phyloP scores from a whole-genome alignment of 2,797 vertebrate species.

The Phoebastria nigripes region DNA sequence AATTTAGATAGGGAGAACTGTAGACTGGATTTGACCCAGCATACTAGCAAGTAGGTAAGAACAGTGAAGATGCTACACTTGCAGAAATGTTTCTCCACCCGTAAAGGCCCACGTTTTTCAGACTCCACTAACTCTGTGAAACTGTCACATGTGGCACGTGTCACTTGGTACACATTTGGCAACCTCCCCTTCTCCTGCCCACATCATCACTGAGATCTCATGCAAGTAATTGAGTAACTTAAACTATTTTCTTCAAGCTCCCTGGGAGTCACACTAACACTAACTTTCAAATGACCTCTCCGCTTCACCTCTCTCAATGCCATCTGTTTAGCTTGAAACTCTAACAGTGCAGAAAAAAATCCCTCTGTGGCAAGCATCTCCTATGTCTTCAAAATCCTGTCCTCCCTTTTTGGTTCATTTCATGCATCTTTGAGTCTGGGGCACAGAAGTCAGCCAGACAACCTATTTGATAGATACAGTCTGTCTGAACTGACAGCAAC shows the following conservation, averaged over 20 bases:
- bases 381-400: neutral
- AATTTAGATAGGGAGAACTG: neutral
- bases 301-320: neutral
- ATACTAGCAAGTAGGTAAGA: neutral
- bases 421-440: neutral
- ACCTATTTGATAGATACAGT: neutral
- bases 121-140: neutral
- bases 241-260: neutral
- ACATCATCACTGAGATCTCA: neutral
- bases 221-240: neutral
- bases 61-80: neutral
- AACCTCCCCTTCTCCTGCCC: neutral
- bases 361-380: neutral
- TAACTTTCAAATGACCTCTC: slow-evolving; percentile 7
- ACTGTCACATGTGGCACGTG: neutral
- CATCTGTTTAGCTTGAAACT: neutral
- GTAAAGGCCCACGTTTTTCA: neutral
- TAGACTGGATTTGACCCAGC: neutral
- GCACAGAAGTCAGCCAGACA: neutral
- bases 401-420: slow-evolving; percentile 19
- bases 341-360: neutral
- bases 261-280: neutral
- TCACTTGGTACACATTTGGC: neutral
- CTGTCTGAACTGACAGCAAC: neutral
- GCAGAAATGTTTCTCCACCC: neutral